Percentiles rank a stretch among this genome's conserved stretches.
These are phyloP conservation scores for Isotomurus palustris DNA, from an alignment of 2,888 invertebrate genomes.

Conservation along the genomic window DNA sequence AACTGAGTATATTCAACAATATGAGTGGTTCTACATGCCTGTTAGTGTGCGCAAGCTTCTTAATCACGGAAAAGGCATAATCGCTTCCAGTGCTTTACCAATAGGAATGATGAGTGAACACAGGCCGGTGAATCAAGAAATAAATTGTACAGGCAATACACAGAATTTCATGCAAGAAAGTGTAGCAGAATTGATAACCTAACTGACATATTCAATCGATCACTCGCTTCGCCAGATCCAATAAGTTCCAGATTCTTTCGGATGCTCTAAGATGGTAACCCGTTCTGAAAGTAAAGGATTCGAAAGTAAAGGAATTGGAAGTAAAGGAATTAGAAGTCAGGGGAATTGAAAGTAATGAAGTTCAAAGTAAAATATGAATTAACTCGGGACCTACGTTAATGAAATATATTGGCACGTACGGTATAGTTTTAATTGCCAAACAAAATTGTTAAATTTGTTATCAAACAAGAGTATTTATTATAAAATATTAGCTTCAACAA, in stretches of 20 bases:
- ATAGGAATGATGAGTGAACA: constrained; percentile 20
- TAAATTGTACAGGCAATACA: constrained; percentile 12
- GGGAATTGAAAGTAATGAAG: no score
- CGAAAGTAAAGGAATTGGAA: no score
- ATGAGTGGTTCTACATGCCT: constrained; percentile 19
- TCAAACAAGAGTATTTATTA: no score
- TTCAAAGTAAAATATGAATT: no score
- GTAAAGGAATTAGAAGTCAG: no score
- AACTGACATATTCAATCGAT: constrained; percentile 17
- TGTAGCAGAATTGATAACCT: constrained; percentile 3
- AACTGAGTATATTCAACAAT: not conserved
- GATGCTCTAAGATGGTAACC: not conserved
- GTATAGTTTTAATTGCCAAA: no score
- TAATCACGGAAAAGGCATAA: not conserved
- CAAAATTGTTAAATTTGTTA: no score
- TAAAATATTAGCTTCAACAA: no score
- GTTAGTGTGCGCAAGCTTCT: constrained; percentile 13
- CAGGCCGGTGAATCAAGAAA: constrained; percentile 17
- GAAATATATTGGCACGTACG: no score
- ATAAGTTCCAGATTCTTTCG: no score
- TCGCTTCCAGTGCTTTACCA: not conserved
- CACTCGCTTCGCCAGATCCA: constrained; percentile 25
- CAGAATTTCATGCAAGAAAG: constrained; percentile 18
- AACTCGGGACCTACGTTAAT: no score
- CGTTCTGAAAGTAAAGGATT: no score